phyloP scores from a whole-genome alignment of 2,797 vertebrate species.

The Serranus cabrilla region DNA sequence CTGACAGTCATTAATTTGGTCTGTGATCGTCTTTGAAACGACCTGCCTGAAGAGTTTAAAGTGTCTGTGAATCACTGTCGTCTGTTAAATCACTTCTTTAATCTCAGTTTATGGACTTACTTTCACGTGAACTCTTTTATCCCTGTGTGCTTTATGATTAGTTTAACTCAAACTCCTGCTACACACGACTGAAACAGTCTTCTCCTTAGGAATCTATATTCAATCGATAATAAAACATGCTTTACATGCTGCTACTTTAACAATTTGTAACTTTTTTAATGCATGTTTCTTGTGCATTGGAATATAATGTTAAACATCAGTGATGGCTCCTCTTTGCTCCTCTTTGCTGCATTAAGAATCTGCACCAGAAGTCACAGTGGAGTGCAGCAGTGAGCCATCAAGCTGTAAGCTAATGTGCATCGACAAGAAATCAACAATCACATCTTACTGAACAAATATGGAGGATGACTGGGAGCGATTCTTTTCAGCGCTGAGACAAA shows the following conservation, averaged over 20 bases:
- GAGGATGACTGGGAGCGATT: constrained; percentile 17
- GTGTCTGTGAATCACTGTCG: constrained; percentile 28
- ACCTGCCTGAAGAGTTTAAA: constrained; percentile 30
- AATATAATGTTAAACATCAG: neutral
- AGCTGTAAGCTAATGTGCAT: constrained; percentile 34
- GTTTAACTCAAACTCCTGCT: neutral
- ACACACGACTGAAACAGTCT: no score
- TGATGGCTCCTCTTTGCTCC: neutral
- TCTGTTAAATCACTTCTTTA: constrained; percentile 31
- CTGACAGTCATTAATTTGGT: constrained; percentile 19
- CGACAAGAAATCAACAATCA: constrained; percentile 49
- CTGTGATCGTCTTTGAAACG: constrained; percentile 10
- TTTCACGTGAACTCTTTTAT: constrained; percentile 12
- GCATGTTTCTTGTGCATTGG: neutral
- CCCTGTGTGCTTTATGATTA: neutral
- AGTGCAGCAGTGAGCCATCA: constrained; percentile 11
- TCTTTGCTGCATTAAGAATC: neutral
- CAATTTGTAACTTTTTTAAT: neutral
- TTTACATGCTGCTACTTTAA: no score
- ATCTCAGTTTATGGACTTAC: constrained; percentile 28
- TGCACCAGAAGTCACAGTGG: neutral
- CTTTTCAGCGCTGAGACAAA: constrained; percentile 16
- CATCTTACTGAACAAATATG: constrained; percentile 24
- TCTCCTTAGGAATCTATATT: no score
- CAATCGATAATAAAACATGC: no score